These are phyloP conservation scores for human DNA, from an alignment of 2,113 vertebrate species.

Conservation along the genomic window DNA sequence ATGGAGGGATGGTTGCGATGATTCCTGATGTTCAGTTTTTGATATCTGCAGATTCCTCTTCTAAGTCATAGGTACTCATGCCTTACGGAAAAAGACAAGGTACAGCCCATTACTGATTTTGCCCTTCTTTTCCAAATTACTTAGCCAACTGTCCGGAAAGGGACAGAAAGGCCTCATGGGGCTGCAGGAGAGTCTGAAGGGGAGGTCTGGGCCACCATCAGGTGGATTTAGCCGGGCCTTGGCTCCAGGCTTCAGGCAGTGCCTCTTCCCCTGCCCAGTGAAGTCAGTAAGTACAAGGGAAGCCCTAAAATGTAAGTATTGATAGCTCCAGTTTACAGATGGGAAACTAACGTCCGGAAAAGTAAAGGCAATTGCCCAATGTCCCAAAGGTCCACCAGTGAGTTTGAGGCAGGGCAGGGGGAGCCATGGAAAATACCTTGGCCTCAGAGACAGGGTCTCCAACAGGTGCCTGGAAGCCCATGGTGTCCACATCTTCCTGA, in stretches of 20 bases:
- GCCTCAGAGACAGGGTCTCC: background rate
- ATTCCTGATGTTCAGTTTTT: background rate
- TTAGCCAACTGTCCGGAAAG: background rate
- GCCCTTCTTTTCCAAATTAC: background rate
- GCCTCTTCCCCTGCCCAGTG: background rate
- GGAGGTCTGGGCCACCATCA: background rate
- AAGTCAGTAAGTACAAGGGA: background rate
- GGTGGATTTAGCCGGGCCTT: background rate
- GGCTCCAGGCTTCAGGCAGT: background rate
- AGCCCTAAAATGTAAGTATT: background rate
- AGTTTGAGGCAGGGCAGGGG: background rate
- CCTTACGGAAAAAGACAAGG: background rate
- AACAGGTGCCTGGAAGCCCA: conserved; percentile 1
- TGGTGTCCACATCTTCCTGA: background rate
- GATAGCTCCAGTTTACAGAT: background rate
- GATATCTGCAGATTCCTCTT: background rate
- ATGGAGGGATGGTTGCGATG: background rate
- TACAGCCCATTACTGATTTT: background rate
- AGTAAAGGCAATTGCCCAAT: background rate
- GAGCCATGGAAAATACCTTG: background rate
- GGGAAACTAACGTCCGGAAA: conserved; percentile 6
- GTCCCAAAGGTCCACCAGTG: background rate
- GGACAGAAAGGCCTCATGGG: background rate
- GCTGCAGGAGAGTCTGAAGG: background rate
- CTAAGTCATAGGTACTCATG: background rate